A percentile compares a stretch with the other conserved stretches of the same genome.
phyloP scores from a whole-genome alignment of 1,140 invertebrate species.

The Drosophila littoralis region DNA sequence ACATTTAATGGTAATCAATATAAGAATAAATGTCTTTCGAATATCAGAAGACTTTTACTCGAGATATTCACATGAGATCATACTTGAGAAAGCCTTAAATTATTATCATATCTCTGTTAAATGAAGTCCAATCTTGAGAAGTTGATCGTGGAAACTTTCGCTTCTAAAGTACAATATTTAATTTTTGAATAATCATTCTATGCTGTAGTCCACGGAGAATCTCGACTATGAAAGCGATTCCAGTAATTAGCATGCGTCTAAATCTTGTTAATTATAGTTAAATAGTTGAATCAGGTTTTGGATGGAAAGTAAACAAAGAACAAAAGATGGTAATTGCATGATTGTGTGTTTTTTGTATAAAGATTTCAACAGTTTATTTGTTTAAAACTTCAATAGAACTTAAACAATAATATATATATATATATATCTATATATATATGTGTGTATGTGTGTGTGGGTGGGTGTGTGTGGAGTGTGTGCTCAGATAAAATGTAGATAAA shows the following conservation, averaged over 20 bases:
- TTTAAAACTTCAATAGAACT: slow-evolving; percentile 50
- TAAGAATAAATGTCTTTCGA: too few relatives aligned
- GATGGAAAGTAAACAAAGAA: slow-evolving; percentile 7
- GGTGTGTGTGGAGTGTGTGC: slow-evolving; percentile 45
- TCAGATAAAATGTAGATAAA: slow-evolving; percentile 52
- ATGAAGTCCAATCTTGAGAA: too few relatives aligned
- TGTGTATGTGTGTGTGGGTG: not conserved
- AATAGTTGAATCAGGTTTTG: not conserved
- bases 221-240: not conserved
- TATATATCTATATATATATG: slow-evolving; percentile 28
- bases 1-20: too few relatives aligned
- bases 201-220: too few relatives aligned
- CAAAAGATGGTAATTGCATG: not conserved
- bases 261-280: slow-evolving; percentile 2
- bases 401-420: slow-evolving; percentile 46
- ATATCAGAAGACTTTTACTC: too few relatives aligned
- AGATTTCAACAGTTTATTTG: slow-evolving; percentile 64
- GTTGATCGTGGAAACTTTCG: too few relatives aligned
- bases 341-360: slow-evolving; percentile 27
- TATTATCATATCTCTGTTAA: too few relatives aligned
- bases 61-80: too few relatives aligned
- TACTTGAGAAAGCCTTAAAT: too few relatives aligned
- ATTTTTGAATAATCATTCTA: too few relatives aligned
- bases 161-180: too few relatives aligned
- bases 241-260: not conserved